Evolutionary conservation across 1,140 invertebrate species (phyloP).

Genomic region (Drosophila rufa): DNA sequence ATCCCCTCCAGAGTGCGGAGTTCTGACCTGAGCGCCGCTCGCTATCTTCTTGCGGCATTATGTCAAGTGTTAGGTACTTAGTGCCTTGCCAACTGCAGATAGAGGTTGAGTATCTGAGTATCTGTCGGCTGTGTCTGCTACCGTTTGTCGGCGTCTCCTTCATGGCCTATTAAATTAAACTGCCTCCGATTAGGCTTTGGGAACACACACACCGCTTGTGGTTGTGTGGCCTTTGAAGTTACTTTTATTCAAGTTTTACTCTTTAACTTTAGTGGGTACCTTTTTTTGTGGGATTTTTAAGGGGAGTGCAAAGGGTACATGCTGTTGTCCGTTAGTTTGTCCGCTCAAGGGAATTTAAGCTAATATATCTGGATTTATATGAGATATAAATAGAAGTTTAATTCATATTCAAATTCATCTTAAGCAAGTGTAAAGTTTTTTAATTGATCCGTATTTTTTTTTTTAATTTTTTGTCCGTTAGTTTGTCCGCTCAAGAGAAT

Average conservation of each 20-base stretch:
- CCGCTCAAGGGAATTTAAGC: not conserved
- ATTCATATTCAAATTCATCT: not conserved
- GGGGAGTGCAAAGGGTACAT: not conserved
- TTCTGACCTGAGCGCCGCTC: conserved; percentile 69
- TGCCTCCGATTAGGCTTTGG: conserved; percentile 55
- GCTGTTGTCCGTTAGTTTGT: not conserved
- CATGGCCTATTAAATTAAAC: conserved; percentile 65
- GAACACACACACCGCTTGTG: conserved; percentile 36
- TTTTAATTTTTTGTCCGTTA: not conserved
- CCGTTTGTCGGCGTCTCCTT: conserved; percentile 49
- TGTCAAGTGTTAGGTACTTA: conserved; percentile 84
- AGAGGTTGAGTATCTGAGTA: conserved; percentile 26
- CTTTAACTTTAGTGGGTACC: not conserved
- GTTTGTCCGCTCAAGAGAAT: not conserved
- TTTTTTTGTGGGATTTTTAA: not conserved
- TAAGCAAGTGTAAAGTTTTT: not conserved
- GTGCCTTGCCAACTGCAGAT: conserved; percentile 54
- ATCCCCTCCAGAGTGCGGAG: conserved; percentile 7
- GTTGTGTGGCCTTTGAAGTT: conserved; percentile 13
- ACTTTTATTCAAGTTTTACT: conserved; percentile 8
- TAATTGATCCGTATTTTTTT: not conserved
- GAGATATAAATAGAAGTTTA: not conserved
- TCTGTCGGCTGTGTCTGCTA: conserved; percentile 33
- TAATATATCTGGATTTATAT: not conserved
- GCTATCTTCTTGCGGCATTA: conserved; percentile 74